Evolutionary conservation across 2,113 vertebrate genomes (phyloP), one percentile per base, ranked within the genome.

Genomic region (Lophius piscatorius): DNA sequence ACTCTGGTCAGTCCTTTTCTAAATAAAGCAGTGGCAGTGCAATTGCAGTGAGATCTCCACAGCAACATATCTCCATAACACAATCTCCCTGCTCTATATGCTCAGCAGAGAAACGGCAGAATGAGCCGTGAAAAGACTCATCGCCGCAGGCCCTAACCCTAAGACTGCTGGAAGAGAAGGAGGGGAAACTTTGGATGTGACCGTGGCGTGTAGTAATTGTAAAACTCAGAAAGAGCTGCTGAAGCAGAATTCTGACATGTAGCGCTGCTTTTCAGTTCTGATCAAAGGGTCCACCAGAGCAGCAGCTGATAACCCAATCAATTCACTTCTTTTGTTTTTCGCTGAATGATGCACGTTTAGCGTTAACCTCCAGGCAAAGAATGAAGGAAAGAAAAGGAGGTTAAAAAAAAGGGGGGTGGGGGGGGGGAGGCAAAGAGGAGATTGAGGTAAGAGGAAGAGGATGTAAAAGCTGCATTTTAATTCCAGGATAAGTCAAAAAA

Each of bases 261-360:
- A 88, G 77, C 65, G 69, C 80, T 81, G 88, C 88, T 86, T 90
- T 86, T 91, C 87, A 87, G 83, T 74, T 49, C 85, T 90, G 92
- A 92, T 93, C 92, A 92, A 92, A 92, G 90, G 78, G 82, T 76
- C 74, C 80, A 62, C 70, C 74, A 70, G 68, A 87, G 74, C 9
- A 59, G 76, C 76, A 76, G 88, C 87, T 88, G 90, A 91, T 93
- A 91, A 92, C 70, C 87, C 85, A 93, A 93, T 85, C 88, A 92
- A 91, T 92, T 88, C 90, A 54, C 78, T 81, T 61, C 80, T 91
- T 93, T 92, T 91, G 91, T 94, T 93, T 93, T 94, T 91, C 87
- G 92, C 93, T 92, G 92, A 94, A 93, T 92, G 91, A 91, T 94
- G 92, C 92, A 91, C 87, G 89, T 88, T 92, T 93, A 90, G 90